Percentiles rank a stretch among this genome's conserved stretches.
phyloP scores from a whole-genome alignment of 2,113 vertebrate genomes.

The Globicephala melas region DNA sequence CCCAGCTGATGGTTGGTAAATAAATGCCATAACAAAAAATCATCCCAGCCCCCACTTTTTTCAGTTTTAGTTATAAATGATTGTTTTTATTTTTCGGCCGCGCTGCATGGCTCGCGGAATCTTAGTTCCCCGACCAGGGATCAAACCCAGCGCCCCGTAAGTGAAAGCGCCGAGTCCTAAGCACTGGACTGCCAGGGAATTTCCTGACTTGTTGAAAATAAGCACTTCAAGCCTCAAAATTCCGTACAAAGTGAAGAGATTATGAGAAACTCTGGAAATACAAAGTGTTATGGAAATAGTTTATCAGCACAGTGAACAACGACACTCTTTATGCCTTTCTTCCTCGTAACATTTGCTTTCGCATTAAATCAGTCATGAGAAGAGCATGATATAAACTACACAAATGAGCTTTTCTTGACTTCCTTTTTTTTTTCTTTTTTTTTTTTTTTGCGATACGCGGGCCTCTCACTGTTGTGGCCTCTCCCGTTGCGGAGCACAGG shows the following conservation, averaged over 20 bases:
- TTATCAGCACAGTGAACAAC: background rate
- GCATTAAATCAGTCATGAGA: background rate
- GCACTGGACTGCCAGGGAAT: no score
- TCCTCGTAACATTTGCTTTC: background rate
- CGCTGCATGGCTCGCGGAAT: no score
- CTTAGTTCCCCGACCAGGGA: no score
- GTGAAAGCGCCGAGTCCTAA: no score
- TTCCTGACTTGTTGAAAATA: no score
- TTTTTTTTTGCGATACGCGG: no score
- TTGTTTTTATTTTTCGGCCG: background rate
- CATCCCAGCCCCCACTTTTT: background rate
- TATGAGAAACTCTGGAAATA: background rate
- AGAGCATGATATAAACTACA: background rate
- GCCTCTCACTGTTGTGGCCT: no score
- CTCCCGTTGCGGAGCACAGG: no score
- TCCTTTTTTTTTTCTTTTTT: background rate
- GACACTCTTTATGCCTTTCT: background rate
- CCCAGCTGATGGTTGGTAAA: background rate
- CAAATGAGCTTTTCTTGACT: background rate
- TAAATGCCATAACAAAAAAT: background rate
- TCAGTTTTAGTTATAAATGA: conserved; percentile 5
- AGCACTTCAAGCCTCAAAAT: background rate
- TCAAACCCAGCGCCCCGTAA: no score
- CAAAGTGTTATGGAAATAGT: background rate
- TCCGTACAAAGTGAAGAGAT: background rate